These are phyloP conservation scores for Gorsachius goisagi DNA, from an alignment of 2,113 vertebrate species.

Conservation along the genomic window DNA sequence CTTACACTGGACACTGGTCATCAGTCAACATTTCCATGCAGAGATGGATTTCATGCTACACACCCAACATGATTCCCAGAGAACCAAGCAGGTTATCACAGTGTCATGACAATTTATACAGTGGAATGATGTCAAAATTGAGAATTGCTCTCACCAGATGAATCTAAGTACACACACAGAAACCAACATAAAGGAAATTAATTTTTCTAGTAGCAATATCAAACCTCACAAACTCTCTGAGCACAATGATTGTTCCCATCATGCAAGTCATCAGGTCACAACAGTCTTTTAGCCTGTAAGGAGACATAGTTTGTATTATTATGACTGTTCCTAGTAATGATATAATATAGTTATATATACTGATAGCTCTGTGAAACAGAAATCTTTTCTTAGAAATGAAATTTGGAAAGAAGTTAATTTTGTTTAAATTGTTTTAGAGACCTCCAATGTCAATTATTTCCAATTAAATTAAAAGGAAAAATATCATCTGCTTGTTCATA, in stretches of 20 bases:
- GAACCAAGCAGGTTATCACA: background rate
- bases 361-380: background rate
- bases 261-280: background rate
- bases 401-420: background rate
- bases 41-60: background rate
- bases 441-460: background rate
- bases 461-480: background rate
- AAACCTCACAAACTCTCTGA: background rate
- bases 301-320: background rate
- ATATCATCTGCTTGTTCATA: background rate
- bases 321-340: background rate
- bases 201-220: background rate
- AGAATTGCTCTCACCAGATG: background rate
- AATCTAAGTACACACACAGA: background rate
- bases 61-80: background rate
- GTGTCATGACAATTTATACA: background rate
- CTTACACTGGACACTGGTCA: background rate
- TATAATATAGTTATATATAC: background rate
- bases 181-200: background rate
- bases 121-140: background rate
- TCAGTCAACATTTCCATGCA: background rate
- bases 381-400: background rate
- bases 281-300: background rate
- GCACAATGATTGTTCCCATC: accelerated
- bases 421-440: background rate